These are phyloP conservation scores for Drosophila mimetica DNA, from an alignment of 2,888 invertebrate genomes.

Conservation along the genomic window DNA sequence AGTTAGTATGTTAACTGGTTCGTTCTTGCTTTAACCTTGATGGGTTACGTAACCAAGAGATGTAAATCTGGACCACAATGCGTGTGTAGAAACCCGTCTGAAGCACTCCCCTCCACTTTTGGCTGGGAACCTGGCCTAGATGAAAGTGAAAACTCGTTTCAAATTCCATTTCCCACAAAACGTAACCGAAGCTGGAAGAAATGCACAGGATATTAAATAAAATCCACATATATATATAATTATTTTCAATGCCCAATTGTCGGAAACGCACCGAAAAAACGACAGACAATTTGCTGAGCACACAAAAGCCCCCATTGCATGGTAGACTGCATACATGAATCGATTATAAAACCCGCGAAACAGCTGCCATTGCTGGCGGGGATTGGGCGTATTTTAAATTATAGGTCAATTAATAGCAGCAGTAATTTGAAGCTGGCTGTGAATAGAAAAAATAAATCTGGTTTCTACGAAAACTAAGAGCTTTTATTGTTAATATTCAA, in stretches of 20 bases:
- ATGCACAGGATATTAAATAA: slow-evolving; percentile 22
- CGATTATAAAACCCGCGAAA: slow-evolving; percentile 1
- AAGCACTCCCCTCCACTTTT: slow-evolving; percentile 12
- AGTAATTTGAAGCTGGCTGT: neutral
- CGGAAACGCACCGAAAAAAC: neutral
- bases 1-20: too few species aligned
- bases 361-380: neutral
- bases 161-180: slow-evolving; percentile 30
- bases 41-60: slow-evolving; percentile 11
- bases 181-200: slow-evolving; percentile 21
- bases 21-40: slow-evolving; percentile 6
- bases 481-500: neutral
- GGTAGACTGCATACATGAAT: neutral
- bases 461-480: neutral
- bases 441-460: neutral
- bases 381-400: neutral
- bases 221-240: neutral
- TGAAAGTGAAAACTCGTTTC: slow-evolving; percentile 31
- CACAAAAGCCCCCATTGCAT: neutral
- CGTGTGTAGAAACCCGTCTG: slow-evolving; percentile 23
- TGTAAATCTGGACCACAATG: slow-evolving; percentile 5
- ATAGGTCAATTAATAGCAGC: neutral
- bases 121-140: slow-evolving; percentile 1
- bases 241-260: slow-evolving; percentile 5
- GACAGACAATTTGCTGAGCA: slow-evolving; percentile 4